Conservation (phyloP, 1,140 invertebrate species). For the Drosophila biarmipes region DNA sequence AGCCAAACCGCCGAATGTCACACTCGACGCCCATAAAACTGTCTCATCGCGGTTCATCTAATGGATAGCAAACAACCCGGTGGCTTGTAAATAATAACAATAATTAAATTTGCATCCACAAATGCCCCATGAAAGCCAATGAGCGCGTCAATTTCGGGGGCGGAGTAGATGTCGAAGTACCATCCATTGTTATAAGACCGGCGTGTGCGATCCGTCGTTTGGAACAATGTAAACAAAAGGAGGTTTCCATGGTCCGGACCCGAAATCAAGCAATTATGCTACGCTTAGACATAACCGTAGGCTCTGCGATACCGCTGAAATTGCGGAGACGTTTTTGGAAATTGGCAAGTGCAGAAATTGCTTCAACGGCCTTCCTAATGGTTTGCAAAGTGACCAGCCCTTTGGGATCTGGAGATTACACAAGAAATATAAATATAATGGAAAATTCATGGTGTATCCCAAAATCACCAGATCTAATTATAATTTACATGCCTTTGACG, state of each 20-base stretch:
- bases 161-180: constrained; percentile 58
- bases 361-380: constrained; percentile 7
- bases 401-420: background rate
- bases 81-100: constrained; percentile 75
- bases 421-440: background rate
- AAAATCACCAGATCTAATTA: no score
- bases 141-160: constrained; percentile 52
- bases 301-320: constrained; percentile 6
- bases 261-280: constrained; percentile 37
- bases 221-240: constrained; percentile 52
- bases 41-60: constrained; percentile 55
- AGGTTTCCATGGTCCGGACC: constrained; percentile 11
- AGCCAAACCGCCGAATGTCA: constrained; percentile 45
- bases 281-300: constrained; percentile 27
- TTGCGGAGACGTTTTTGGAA: constrained; percentile 10
- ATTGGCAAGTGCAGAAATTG: constrained; percentile 19
- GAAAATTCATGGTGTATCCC: no score
- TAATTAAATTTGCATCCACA: constrained; percentile 80
- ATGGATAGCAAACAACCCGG: constrained; percentile 73
- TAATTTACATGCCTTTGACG: no score
- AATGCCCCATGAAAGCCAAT: constrained; percentile 62
- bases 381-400: constrained; percentile 3
- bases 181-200: constrained; percentile 36
- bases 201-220: constrained; percentile 35
- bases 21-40: constrained; percentile 59